Evolutionary conservation across 2,888 invertebrate genomes (phyloP), one percentile per base, ranked within the genome.

Genomic region (Sarcophaga rosellei): DNA sequence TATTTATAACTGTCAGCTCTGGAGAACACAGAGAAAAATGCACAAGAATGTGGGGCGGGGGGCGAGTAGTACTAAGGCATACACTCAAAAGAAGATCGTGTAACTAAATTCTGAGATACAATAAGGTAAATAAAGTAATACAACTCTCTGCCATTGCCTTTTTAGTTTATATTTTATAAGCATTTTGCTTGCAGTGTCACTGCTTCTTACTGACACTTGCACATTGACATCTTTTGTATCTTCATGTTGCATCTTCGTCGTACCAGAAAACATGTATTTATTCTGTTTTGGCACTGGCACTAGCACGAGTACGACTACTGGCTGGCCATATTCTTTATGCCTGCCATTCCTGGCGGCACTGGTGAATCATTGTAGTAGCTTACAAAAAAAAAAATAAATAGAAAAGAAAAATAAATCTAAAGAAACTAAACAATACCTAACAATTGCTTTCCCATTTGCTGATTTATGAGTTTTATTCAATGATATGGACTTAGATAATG

Each of bases 1-100:
- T 86, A 86, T 86, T 86, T 86, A 86, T 83, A 81, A 77, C 80
- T 83, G 86, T 77, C 86, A 83, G 77, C 68, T 69, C 11, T 15
- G 59, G 57, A 69, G 25, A 72, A 76, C 44, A 72, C 53, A 15
- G 61, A 73, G 47, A 78, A 73, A 62, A 53, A 23, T 61, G 45
- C 59, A 63, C 11, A 47, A 20, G 45, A 17, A 23, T 8, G 45
- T 11, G 2, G 35, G 44, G 20, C 6, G n/a, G 53, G 20, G 11
- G n/a, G 44, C 44, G 25, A 21, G 61, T 74, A 15, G 47, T 25
- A 53, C 8, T 17, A 61, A 21, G 21, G 35, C 5, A 5, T 62
- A 53, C 62, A 61, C 59, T 69, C 25, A 53, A 21, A 74, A 62
- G 10, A 35, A 35, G 35, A 35, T 74, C 23, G 4, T 17, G 45